A percentile compares a stretch with the other conserved stretches of the same genome.
Evolutionary conservation across 2,797 vertebrate species (phyloP).

Genomic region (Manis crassicaudata): DNA sequence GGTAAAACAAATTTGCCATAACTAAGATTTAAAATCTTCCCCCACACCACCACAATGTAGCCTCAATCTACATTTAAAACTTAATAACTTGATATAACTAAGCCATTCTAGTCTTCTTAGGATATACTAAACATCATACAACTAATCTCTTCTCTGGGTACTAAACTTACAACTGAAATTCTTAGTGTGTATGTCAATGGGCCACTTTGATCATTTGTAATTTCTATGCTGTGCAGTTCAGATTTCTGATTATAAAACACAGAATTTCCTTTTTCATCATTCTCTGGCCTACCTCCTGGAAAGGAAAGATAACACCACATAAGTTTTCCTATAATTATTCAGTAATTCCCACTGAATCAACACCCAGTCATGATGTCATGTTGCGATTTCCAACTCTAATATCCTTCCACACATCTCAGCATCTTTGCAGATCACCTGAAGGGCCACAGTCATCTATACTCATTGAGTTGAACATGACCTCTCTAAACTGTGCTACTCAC

Average conservation of each 20-base stretch:
- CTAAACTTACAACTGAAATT: background rate
- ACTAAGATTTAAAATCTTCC: background rate
- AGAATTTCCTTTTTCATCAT: constrained; percentile 15
- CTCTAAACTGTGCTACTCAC: background rate
- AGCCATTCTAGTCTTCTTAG: background rate
- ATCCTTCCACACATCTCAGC: background rate
- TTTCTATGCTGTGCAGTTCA: constrained; percentile 25
- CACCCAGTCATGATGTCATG: background rate
- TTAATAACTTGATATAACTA: background rate
- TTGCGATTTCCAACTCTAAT: background rate
- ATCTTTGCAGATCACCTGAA: background rate
- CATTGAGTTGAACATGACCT: background rate
- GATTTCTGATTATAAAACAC: constrained; percentile 35
- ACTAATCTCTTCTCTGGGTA: too few relatives aligned
- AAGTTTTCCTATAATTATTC: background rate
- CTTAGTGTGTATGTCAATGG: background rate
- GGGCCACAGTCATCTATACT: background rate
- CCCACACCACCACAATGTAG: background rate
- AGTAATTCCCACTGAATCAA: background rate
- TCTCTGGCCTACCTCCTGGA: background rate
- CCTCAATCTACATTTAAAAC: background rate
- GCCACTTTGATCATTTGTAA: background rate
- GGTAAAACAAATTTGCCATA: background rate
- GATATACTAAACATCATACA: too few relatives aligned
- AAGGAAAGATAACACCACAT: constrained; percentile 23